A percentile compares a stretch with the other conserved stretches of the same genome.
These are phyloP conservation scores for Oasisia sp. DNA, from an alignment of 2,888 invertebrate species.

Conservation along the genomic window DNA sequence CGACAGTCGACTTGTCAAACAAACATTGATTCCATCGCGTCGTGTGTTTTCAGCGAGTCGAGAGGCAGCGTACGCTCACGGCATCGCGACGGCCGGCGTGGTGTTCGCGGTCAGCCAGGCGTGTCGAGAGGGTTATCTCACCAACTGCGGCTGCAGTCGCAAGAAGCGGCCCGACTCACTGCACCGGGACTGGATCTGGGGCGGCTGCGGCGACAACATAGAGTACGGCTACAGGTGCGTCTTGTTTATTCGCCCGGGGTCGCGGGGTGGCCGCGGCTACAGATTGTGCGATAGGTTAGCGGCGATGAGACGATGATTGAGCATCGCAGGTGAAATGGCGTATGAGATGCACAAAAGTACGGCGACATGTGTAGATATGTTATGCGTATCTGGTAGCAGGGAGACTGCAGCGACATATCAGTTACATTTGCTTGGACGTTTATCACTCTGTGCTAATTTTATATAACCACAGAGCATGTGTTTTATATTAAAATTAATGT, in stretches of 20 bases:
- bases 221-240: conserved; percentile 73
- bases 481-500: background rate
- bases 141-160: conserved; percentile 89
- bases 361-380: background rate
- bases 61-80: conserved; percentile 72
- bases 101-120: conserved; percentile 88
- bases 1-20: background rate
- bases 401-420: conserved; percentile 89
- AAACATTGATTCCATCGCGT: background rate
- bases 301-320: background rate
- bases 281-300: background rate
- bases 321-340: background rate
- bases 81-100: conserved; percentile 74
- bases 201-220: conserved; percentile 96
- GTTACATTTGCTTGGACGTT: background rate
- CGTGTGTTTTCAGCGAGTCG: conserved; percentile 42
- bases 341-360: background rate
- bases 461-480: background rate
- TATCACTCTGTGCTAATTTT: background rate
- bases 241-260: background rate
- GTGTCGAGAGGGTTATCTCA: conserved; percentile 89
- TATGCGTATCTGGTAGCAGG: conserved; percentile 87
- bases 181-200: conserved; percentile 95
- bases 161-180: conserved; percentile 84
- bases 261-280: background rate